Evolutionary conservation across 2,888 invertebrate species (phyloP).

Genomic region (Chironomus tentans): DNA sequence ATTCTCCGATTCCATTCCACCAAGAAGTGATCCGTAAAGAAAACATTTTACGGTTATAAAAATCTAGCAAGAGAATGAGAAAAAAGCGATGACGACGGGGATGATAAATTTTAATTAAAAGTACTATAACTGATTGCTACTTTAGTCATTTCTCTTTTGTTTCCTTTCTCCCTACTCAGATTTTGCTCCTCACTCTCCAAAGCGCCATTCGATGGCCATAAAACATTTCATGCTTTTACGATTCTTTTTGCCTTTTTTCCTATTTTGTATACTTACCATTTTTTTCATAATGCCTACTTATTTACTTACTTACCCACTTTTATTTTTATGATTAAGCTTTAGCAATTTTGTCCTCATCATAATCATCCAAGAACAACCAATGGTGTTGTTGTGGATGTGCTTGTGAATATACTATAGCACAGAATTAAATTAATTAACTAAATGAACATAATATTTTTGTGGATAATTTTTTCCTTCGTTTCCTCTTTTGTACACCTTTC

Average conservation of each 20-base stretch:
- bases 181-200: background rate
- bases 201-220: background rate
- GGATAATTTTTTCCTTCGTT: slow-evolving; percentile 8
- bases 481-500: background rate
- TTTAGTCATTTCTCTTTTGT: background rate
- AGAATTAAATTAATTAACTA: slow-evolving; percentile 25
- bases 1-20: no score
- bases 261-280: background rate
- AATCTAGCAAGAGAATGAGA: background rate
- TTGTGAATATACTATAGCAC: background rate
- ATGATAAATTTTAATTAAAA: slow-evolving; percentile 27
- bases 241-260: background rate
- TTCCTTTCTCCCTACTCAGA: background rate
- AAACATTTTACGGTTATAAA: slow-evolving; percentile 16
- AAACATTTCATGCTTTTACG: slow-evolving; percentile 24
- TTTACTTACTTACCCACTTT: background rate
- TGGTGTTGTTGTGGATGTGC: background rate
- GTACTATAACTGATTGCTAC: background rate
- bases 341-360: background rate
- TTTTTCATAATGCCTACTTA: no score
- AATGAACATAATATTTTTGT: slow-evolving; percentile 22
- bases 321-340: slow-evolving; percentile 13
- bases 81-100: background rate
- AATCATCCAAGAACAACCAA: background rate
- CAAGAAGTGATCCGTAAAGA: background rate